These are phyloP conservation scores for Phyto melanocephala DNA, from an alignment of 2,888 invertebrate genomes.

Conservation along the genomic window DNA sequence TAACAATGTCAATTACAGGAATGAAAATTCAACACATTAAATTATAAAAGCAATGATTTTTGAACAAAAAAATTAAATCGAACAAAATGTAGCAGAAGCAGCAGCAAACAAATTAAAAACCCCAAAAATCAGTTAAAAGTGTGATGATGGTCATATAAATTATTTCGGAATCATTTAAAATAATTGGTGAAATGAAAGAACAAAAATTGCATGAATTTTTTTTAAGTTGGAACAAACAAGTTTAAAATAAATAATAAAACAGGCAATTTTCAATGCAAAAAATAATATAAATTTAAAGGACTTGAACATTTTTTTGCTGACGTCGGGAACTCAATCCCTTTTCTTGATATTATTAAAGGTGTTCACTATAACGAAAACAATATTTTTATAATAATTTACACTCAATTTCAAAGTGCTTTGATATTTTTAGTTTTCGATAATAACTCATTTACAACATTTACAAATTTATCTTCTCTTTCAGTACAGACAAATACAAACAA, in stretches of 20 bases:
- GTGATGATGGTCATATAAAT: constrained; percentile 52
- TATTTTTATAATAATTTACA: no score
- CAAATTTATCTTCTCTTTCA: neutral
- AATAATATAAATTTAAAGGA: neutral
- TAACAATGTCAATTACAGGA: constrained; percentile 64
- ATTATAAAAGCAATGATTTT: constrained; percentile 40
- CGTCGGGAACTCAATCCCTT: neutral
- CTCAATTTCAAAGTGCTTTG: no score
- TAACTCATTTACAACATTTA: neutral
- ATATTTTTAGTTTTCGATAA: neutral
- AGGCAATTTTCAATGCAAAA: neutral
- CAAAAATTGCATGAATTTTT: neutral
- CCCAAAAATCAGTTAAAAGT: constrained; percentile 56
- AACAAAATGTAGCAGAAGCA: constrained; percentile 9
- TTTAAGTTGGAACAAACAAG: neutral
- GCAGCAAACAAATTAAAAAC: constrained; percentile 43
- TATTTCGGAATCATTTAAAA: constrained; percentile 42
- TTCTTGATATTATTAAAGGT: neutral
- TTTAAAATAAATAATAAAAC: neutral
- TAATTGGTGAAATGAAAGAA: constrained; percentile 24
- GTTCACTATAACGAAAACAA: no score
- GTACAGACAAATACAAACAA: neutral
- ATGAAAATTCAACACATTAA: constrained; percentile 62
- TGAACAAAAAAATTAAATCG: neutral
- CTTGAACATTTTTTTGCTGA: neutral